phyloP scores from a whole-genome alignment of 2,888 invertebrate species.

The Omphaloscelis lunosa region DNA sequence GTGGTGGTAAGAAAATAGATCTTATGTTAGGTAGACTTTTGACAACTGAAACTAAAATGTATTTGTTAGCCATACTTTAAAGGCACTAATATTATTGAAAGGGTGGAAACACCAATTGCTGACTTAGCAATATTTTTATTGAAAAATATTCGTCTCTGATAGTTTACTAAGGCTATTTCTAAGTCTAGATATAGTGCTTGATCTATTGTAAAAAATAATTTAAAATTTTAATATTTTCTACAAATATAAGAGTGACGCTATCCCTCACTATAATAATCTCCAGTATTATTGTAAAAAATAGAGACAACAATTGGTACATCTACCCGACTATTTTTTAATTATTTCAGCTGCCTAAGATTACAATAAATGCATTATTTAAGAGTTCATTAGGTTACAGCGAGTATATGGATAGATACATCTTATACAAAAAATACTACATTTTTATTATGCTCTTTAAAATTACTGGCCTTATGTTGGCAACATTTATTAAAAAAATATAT shows the following conservation, averaged over 20 bases:
- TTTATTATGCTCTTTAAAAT: constrained; percentile 55
- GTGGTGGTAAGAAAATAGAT: neutral
- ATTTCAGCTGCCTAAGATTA: constrained; percentile 25
- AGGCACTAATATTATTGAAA: constrained; percentile 58
- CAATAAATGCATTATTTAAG: constrained; percentile 59
- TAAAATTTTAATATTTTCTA: neutral
- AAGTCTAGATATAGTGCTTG: neutral
- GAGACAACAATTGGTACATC: constrained; percentile 41
- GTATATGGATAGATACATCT: constrained; percentile 40
- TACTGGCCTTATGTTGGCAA: constrained; percentile 67
- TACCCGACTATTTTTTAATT: constrained; percentile 22
- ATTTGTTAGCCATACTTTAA: constrained; percentile 53
- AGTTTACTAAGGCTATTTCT: constrained; percentile 11
- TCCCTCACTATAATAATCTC: neutral
- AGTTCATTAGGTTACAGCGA: constrained; percentile 44
- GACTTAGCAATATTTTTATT: constrained; percentile 9
- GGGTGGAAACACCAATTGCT: constrained; percentile 42
- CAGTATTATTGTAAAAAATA: neutral
- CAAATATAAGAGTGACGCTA: neutral
- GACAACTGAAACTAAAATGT: constrained; percentile 33
- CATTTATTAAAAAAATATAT: constrained; percentile 53
- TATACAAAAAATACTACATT: constrained; percentile 59
- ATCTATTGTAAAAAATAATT: neutral
- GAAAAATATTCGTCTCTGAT: constrained; percentile 28
- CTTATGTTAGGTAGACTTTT: constrained; percentile 37